These are phyloP conservation scores for Aphrophora alni DNA, from an alignment of 2,888 invertebrate species.

Conservation along the genomic window DNA sequence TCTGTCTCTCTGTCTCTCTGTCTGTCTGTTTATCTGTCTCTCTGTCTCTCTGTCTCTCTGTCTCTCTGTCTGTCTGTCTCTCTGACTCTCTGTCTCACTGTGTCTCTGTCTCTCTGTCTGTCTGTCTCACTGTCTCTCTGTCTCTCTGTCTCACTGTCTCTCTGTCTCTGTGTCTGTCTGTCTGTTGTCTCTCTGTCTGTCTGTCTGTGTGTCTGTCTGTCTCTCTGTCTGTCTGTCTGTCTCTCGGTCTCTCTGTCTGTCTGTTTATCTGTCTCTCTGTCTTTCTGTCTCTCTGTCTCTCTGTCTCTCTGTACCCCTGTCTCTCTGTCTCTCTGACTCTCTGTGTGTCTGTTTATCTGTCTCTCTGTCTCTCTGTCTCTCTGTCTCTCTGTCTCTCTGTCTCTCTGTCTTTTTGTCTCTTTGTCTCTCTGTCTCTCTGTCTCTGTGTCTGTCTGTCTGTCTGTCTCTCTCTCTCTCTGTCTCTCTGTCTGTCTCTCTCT, in stretches of 20 bases:
- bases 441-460: conserved; percentile 16
- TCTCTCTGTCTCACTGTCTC: conserved; percentile 14
- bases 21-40: too few relatives aligned
- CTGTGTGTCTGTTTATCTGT: too few relatives aligned
- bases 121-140: conserved; percentile 17
- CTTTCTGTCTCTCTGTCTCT: too few relatives aligned
- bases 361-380: conserved; percentile 22
- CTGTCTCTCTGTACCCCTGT: too few relatives aligned
- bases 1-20: conserved; percentile 21
- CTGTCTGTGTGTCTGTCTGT: conserved; percentile 19
- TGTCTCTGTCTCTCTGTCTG: conserved; percentile 17
- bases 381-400: conserved; percentile 16
- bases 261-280: too few relatives aligned
- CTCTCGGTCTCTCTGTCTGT: too few relatives aligned
- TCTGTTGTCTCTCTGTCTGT: conserved; percentile 13
- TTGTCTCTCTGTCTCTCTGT: conserved; percentile 15
- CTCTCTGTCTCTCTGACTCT: conserved; percentile 21
- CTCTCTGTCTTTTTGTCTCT: too few relatives aligned
- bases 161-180: too few relatives aligned
- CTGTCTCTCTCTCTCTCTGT: conserved; percentile 22
- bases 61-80: conserved; percentile 12
- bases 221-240: too few relatives aligned
- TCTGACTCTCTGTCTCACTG: conserved; percentile 14
- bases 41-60: conserved; percentile 14
- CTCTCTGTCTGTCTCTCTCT: conserved; percentile 20